Base-by-base conservation (phyloP, 2,888 invertebrate genomes). In the Harpagoxenus sublaevis region DNA sequence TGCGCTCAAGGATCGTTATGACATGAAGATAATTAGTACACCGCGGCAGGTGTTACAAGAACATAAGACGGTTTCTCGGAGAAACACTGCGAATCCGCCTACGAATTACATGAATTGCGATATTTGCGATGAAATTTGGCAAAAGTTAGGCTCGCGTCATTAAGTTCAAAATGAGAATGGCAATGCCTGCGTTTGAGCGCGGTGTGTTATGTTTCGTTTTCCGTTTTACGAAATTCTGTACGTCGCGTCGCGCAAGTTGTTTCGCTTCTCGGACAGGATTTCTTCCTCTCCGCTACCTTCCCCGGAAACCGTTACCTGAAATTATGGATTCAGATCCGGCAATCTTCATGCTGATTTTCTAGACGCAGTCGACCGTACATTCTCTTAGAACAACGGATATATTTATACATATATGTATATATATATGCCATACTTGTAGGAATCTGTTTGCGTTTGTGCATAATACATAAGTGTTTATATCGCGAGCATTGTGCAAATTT, bases 1-100 rank as follows among this genome's bases (percentile, higher is more conserved):
- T 60, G 65, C 51, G 28, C 81, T 91, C 85, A 83, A 89, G 86
- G 87, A 90, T 92, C 87, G 83, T 92, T 90, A 90, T 85, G 90
- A 90, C 91, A 92, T 86, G 82, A 87, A 85, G 84, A 83, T 91
- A 92, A 92, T 92, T 91, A 90, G 74, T 85, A 71, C 85, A 84
- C 73, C 2, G 31, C 48, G 60, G 53, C 31, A 28, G 39, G 42
- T 68, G 53, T 51, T 57, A 51, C 73, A 23, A 60, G 60, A 83
- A 73, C 55, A 68, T 28, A 73, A 66, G 53, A 78, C 68, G 74
- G 62, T 83, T 57, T 75, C 62, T 63, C n/a, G 45, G 74, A 73
- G 78, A 35, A 48, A 51, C 10, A 74, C 39, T 81, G 71, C 73
- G 45, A 84, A 65, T 83, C 73, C 71, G 31, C 42, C 51, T 51